Percentiles rank a stretch among this genome's conserved stretches.
Conservation (phyloP, 1,140 invertebrate genomes). For the Drosophila insularis region DNA sequence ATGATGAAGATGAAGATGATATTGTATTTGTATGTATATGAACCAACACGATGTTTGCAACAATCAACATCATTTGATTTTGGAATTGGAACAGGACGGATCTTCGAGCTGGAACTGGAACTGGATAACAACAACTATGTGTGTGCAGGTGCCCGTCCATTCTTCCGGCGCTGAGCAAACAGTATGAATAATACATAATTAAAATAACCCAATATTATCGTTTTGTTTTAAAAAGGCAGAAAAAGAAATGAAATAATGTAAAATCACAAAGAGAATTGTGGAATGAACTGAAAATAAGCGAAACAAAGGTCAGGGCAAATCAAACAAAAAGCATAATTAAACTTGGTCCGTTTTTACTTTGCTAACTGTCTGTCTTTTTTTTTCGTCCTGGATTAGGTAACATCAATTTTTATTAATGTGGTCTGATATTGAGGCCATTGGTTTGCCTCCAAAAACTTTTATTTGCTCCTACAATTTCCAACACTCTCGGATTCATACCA, state of each 20-base stretch:
- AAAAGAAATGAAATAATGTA: conserved; percentile 48
- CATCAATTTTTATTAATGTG: too few relatives aligned
- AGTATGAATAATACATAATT: conserved; percentile 81
- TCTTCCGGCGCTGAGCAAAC: conserved; percentile 71
- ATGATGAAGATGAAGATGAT: conserved; percentile 45
- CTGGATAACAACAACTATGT: conserved; percentile 33
- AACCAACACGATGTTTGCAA: conserved; percentile 10
- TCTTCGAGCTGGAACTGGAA: conserved; percentile 8
- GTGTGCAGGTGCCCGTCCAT: conserved; percentile 58
- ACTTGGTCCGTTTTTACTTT: conserved; percentile 20
- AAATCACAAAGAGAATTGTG: conserved; percentile 53
- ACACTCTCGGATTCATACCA: conserved; percentile 12
- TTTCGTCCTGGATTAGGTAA: too few relatives aligned
- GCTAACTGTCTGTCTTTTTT: too few relatives aligned
- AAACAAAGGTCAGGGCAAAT: conserved; percentile 2
- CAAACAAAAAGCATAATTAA: neutral
- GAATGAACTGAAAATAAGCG: conserved; percentile 25
- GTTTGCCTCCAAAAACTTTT: neutral
- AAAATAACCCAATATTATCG: conserved; percentile 74
- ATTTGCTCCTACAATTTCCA: neutral
- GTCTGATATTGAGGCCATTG: too few relatives aligned
- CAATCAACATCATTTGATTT: conserved; percentile 3
- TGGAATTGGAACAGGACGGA: neutral
- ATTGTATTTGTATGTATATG: conserved; percentile 27
- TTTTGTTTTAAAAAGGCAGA: conserved; percentile 51